Evolutionary conservation across 2,797 vertebrate species (phyloP).

Genomic region (Acanthiza pusilla): DNA sequence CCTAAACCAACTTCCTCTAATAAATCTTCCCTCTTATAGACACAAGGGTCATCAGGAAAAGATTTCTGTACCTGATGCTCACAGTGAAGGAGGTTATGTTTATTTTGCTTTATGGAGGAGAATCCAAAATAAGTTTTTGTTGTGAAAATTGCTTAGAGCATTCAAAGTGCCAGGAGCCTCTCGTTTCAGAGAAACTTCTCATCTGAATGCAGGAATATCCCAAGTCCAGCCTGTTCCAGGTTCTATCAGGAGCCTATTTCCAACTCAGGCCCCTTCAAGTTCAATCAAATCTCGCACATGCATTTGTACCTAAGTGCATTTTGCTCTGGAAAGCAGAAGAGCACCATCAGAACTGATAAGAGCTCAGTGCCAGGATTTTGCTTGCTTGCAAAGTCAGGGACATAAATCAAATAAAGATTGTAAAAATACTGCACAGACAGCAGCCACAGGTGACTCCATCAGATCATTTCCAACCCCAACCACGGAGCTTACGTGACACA

Average conservation of each 20-base stretch:
- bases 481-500: not conserved
- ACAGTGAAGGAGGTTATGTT: not conserved
- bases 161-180: not conserved
- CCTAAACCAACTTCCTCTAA: not conserved
- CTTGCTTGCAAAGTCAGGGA: not conserved
- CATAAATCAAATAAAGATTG: not conserved
- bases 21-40: not conserved
- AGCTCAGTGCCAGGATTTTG: not conserved
- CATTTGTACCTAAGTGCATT: not conserved
- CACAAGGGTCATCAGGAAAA: not conserved
- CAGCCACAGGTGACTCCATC: not conserved
- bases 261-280: not conserved
- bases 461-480: not conserved
- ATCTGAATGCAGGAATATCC: not conserved
- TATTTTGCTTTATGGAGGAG: not conserved
- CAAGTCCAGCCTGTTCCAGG: not conserved
- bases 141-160: not conserved
- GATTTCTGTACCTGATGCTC: not conserved
- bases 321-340: not conserved
- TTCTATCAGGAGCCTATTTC: not conserved
- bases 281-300: not conserved
- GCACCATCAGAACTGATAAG: not conserved
- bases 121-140: not conserved
- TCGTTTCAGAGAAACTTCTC: not conserved
- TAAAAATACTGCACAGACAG: not conserved